These are phyloP conservation scores for Thamnophis sirtalis DNA, from an alignment of 2,113 vertebrate genomes.

Conservation along the genomic window DNA sequence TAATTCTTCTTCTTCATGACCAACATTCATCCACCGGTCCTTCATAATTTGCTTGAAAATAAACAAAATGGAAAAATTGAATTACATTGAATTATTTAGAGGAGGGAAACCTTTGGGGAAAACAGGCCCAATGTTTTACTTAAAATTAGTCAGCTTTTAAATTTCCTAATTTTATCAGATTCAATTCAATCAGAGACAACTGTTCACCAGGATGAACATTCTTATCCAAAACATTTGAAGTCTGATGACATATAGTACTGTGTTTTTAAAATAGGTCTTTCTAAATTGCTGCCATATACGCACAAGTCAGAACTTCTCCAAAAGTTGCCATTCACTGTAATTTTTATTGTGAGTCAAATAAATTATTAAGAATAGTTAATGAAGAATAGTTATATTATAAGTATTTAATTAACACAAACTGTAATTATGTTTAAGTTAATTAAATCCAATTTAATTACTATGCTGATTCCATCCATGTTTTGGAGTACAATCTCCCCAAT, in stretches of 20 bases:
- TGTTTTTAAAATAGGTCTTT: background rate
- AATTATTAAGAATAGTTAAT: background rate
- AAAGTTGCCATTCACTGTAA: background rate
- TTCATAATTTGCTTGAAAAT: conserved; percentile 93
- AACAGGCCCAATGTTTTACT: background rate
- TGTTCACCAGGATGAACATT: background rate
- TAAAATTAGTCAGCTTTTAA: background rate
- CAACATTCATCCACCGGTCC: conserved; percentile 97
- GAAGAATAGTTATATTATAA: background rate
- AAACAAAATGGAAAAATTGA: background rate
- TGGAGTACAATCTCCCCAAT: background rate
- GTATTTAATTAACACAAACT: background rate
- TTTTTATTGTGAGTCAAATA: background rate
- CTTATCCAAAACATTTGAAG: background rate
- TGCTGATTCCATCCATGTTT: background rate
- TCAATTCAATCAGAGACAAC: background rate
- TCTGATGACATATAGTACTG: background rate
- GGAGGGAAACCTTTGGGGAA: background rate
- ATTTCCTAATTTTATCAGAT: background rate
- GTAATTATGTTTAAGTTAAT: background rate
- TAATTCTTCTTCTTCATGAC: conserved; percentile 91
- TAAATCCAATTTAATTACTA: background rate
- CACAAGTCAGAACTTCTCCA: background rate
- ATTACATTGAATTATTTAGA: accelerated
- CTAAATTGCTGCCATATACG: background rate